Evolutionary conservation across 2,797 vertebrate species (phyloP).

Genomic region (Poeciliopsis paucimaculata): DNA sequence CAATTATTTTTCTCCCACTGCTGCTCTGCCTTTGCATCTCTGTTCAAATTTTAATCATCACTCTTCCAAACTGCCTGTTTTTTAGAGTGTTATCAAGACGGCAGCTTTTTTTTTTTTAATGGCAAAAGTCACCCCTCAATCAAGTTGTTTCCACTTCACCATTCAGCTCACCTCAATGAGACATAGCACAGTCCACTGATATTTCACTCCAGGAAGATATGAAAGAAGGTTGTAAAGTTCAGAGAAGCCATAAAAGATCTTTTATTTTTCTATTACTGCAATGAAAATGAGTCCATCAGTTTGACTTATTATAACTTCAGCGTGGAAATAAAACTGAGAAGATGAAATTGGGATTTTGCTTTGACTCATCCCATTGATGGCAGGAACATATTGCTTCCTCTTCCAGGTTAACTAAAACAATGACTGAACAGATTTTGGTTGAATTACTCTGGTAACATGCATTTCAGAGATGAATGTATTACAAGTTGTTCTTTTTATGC

Average conservation of each 20-base stretch:
- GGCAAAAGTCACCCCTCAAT: slow-evolving; percentile 19
- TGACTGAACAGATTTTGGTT: slow-evolving; percentile 9
- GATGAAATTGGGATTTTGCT: slow-evolving; percentile 6
- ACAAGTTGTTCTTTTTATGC: neutral
- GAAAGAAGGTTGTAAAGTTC: slow-evolving; percentile 45
- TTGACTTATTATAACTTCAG: slow-evolving; percentile 38
- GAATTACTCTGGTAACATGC: neutral
- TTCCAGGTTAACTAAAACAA: slow-evolving; percentile 3
- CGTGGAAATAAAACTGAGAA: slow-evolving; percentile 22
- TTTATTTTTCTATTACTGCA: slow-evolving; percentile 50
- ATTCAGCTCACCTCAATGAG: slow-evolving; percentile 12
- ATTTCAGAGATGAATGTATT: neutral
- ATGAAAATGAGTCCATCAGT: slow-evolving; percentile 46
- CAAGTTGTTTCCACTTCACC: slow-evolving; percentile 9
- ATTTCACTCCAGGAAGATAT: slow-evolving; percentile 34
- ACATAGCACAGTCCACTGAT: slow-evolving; percentile 30
- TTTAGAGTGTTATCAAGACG: neutral
- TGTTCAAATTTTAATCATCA: neutral
- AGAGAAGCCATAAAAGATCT: slow-evolving; percentile 42
- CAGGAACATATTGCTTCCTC: neutral
- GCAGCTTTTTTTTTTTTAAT: neutral
- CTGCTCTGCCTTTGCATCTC: neutral
- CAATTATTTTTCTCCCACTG: slow-evolving; percentile 1
- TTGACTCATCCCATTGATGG: neutral
- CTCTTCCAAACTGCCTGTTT: neutral